Base-by-base conservation (phyloP, 1,140 invertebrate genomes). In the Andrena cerasifolii region DNA sequence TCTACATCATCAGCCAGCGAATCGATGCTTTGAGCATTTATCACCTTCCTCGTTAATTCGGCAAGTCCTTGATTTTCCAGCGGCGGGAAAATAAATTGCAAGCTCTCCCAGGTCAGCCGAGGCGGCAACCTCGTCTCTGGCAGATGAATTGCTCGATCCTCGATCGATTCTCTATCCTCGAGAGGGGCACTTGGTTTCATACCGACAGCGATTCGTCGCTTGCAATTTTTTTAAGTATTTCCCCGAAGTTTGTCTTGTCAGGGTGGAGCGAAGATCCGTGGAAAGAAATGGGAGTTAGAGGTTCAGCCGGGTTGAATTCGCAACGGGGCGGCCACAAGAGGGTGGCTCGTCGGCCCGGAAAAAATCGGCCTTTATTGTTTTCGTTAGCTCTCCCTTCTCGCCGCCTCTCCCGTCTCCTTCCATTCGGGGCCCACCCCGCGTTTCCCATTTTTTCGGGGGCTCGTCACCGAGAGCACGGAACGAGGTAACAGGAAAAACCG, bases 361-460 rank as follows among this genome's bases (percentile, higher is more conserved):
- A 83, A 85, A 89, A 89, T 88, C 82, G 85, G 59, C 65, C 78
- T 87, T 88, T 88, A 89, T 89, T 89, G 87, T 89, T 89, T 89
- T 89, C 84, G 86, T 89, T 89, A 88, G 81, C 33, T 74, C 47
- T 54, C 61, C 53, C 78, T 84, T 80, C 74, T 75, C 62, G 31
- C 47, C 51, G 53, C 51, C 59, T 62, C 78, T 78, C 14, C 51
- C 36, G 24, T 54, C 76, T 51, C 36, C 28, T 74, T 78, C 67
- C 75, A 61, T 73, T 74, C 70, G 40, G 36, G 53, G 71, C 45
- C 36, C 56, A 51, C 33, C 49, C 74, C 62, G n/a, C n/a, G n/a
- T n/a, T 73, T 74, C 66, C 65, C 58, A n/a, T 58, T 80, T 65
- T 45, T 33, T 67, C 33, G 51, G 56, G 36, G 51, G n/a, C 16